Evolutionary conservation across 2,888 invertebrate genomes (phyloP).

Genomic region (Pollenia amentaria): DNA sequence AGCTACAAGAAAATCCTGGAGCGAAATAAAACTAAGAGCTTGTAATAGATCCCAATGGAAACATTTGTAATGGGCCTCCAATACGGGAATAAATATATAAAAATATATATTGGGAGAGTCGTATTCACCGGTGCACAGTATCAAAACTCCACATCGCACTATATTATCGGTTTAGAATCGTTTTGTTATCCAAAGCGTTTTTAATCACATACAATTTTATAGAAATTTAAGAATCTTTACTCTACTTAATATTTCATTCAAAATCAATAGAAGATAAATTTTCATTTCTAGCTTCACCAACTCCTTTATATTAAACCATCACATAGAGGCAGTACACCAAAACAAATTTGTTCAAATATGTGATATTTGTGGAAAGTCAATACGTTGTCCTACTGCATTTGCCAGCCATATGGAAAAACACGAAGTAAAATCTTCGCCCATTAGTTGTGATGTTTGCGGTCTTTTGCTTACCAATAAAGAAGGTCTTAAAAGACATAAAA

Average conservation of each 20-base stretch:
- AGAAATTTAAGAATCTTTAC: neutral
- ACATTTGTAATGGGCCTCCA: too few species aligned
- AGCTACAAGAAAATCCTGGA: too few species aligned
- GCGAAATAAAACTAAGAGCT: too few species aligned
- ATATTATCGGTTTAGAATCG: too few species aligned
- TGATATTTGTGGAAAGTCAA: conserved; percentile 80
- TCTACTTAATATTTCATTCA: neutral
- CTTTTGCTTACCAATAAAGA: conserved; percentile 81
- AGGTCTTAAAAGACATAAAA: conserved; percentile 81
- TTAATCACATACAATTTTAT: too few species aligned
- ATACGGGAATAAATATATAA: too few species aligned
- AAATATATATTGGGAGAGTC: too few species aligned
- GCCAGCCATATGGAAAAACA: conserved; percentile 82
- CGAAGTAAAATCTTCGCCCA: conserved; percentile 80
- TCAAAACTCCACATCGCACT: too few species aligned
- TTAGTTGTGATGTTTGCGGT: conserved; percentile 83
- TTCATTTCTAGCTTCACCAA: conserved; percentile 53
- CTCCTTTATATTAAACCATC: conserved; percentile 58
- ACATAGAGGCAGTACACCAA: conserved; percentile 61
- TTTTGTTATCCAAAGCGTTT: too few species aligned
- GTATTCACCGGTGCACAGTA: too few species aligned
- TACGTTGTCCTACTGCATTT: conserved; percentile 82
- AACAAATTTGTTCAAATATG: conserved; percentile 68
- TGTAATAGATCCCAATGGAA: too few species aligned
- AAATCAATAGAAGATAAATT: neutral